A percentile compares a stretch with the other conserved stretches of the same genome.
Evolutionary conservation across 2,113 vertebrate genomes (phyloP).

Genomic region (Lipotes vexillifer): DNA sequence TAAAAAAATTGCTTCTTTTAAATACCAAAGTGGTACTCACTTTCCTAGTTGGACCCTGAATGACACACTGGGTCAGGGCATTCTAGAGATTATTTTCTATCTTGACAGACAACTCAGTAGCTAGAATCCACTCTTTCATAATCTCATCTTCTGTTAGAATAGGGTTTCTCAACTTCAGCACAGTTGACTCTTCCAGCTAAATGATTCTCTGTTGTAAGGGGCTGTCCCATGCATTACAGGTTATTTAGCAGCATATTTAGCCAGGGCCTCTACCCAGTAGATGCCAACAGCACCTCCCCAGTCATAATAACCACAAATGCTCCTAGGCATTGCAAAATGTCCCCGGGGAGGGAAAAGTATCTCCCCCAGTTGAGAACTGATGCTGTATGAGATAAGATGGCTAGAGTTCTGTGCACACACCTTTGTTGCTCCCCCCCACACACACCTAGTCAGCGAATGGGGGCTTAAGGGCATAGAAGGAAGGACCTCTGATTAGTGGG

Average conservation of each 20-base stretch:
- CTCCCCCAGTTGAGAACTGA: not conserved
- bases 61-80: not conserved
- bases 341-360: not conserved
- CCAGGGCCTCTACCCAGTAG: not conserved
- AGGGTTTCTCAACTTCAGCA: not conserved
- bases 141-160: not conserved
- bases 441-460: not conserved
- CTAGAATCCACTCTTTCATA: not conserved
- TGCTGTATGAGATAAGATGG: not conserved
- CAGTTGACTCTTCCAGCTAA: not conserved
- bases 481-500: not conserved
- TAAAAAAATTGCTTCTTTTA: not conserved
- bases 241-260: not conserved
- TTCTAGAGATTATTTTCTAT: not conserved
- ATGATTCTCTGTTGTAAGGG: not conserved
- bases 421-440: not conserved
- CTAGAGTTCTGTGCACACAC: not conserved
- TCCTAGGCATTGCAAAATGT: not conserved
- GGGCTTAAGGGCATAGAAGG: not conserved
- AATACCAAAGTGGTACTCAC: not conserved
- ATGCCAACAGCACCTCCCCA: not conserved
- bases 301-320: not conserved
- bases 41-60: not conserved
- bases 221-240: no score
- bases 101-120: not conserved